Evolutionary conservation across 2,888 invertebrate species (phyloP).

Genomic region (Heliconius cydno): DNA sequence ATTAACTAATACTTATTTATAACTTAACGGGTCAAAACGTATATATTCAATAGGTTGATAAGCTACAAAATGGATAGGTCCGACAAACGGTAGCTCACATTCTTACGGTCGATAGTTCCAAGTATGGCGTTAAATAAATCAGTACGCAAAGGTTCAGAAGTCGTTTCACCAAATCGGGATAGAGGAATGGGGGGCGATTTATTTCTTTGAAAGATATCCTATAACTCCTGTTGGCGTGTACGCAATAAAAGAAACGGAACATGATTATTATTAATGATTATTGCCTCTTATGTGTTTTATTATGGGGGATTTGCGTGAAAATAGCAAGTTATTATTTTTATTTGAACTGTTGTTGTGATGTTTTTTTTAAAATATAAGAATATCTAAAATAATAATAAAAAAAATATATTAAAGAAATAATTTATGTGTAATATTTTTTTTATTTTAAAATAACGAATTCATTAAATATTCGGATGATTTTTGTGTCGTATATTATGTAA

Average conservation of each 20-base stretch:
- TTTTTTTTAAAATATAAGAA: background rate
- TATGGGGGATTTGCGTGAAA: constrained; percentile 34
- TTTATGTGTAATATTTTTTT: too few species aligned
- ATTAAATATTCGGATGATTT: background rate
- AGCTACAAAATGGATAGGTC: constrained; percentile 39
- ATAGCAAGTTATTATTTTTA: constrained; percentile 33
- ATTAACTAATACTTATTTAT: constrained; percentile 19
- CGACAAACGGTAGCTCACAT: constrained; percentile 64
- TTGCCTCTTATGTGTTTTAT: constrained; percentile 36
- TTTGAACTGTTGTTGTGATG: background rate
- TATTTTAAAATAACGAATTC: background rate
- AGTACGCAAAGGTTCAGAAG: constrained; percentile 66
- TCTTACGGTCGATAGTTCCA: constrained; percentile 59
- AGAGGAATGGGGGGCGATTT: constrained; percentile 63
- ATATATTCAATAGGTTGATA: constrained; percentile 24
- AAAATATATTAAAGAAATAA: too few species aligned
- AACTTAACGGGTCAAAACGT: constrained; percentile 16
- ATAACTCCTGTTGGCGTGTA: constrained; percentile 52
- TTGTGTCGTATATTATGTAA: background rate
- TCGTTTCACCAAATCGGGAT: constrained; percentile 69
- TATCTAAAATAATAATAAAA: background rate
- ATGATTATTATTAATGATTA: constrained; percentile 44
- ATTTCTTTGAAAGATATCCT: constrained; percentile 57
- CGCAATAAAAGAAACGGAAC: constrained; percentile 55
- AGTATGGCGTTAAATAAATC: constrained; percentile 72